Evolutionary conservation across 1,140 invertebrate genomes (phyloP).

Genomic region (Orchesella cincta): DNA sequence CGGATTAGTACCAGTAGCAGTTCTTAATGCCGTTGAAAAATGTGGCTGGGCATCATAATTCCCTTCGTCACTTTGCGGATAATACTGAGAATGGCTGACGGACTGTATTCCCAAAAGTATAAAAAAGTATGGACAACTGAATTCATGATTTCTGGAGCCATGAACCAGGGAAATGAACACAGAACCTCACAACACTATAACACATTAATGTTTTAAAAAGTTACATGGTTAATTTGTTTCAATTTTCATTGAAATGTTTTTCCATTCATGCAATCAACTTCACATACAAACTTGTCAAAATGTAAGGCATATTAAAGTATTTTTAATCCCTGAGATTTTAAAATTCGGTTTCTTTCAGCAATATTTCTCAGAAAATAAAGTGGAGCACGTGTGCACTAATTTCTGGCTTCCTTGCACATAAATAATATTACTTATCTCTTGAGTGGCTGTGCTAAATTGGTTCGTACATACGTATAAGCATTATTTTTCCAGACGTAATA

Average conservation of each 20-base stretch:
- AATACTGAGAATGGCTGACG: constrained; percentile 20
- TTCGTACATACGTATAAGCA: background rate
- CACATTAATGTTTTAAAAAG: background rate
- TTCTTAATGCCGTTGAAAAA: background rate
- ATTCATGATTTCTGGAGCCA: background rate
- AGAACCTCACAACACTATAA: background rate
- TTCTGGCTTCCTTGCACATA: background rate
- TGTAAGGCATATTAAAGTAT: background rate
- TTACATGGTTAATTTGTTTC: too few relatives aligned
- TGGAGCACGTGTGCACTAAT: too few relatives aligned
- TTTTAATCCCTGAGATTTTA: too few relatives aligned
- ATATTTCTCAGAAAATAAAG: too few relatives aligned
- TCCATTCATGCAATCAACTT: background rate
- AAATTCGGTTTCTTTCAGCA: too few relatives aligned
- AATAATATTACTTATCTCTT: background rate
- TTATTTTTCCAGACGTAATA: background rate
- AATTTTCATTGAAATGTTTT: too few relatives aligned
- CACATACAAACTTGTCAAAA: background rate
- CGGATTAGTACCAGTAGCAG: background rate
- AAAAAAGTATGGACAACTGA: background rate
- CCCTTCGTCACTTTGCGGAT: background rate
- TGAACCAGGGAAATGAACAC: background rate
- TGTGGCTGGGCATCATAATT: background rate
- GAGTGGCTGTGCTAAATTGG: too few relatives aligned
- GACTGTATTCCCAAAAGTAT: background rate